Conservation (phyloP, 2,113 vertebrate genomes). For the Sturnus vulgaris region DNA sequence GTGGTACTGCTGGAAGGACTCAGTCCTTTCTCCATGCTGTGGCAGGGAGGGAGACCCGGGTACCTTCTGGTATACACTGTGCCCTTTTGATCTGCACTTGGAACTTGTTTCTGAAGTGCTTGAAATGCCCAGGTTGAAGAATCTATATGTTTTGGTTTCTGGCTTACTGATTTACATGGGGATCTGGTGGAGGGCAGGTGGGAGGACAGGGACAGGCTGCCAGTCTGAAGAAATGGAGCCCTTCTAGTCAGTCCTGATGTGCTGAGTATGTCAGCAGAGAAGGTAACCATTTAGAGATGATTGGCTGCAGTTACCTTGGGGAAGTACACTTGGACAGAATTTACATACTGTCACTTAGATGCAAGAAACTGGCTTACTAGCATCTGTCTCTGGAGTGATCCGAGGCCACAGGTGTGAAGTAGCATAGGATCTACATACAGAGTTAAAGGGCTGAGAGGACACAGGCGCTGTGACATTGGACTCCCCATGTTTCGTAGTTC, state of each 20-base stretch:
- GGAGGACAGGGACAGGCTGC: not conserved
- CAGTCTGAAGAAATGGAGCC: not conserved
- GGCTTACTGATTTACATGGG: not conserved
- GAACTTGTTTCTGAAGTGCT: not conserved
- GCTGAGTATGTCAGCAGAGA: not conserved
- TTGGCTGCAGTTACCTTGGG: not conserved
- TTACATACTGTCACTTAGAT: not conserved
- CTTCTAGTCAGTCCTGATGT: not conserved
- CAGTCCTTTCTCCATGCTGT: not conserved
- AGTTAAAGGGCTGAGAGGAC: not conserved
- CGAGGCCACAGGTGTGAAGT: not conserved
- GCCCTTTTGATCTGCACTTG: not conserved
- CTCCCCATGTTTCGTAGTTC: not conserved
- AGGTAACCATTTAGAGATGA: not conserved
- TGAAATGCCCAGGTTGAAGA: not conserved
- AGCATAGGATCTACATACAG: not conserved
- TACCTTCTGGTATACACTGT: not conserved
- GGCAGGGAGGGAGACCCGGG: not conserved
- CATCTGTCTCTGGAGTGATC: not conserved
- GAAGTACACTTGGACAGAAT: not conserved
- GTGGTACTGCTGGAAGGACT: not conserved
- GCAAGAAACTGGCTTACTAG: not conserved
- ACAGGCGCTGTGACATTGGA: fast-evolving
- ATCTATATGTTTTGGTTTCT: not conserved
- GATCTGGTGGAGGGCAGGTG: not conserved